phyloP scores from a whole-genome alignment of 2,888 invertebrate species.

The Apamea epomidion region DNA sequence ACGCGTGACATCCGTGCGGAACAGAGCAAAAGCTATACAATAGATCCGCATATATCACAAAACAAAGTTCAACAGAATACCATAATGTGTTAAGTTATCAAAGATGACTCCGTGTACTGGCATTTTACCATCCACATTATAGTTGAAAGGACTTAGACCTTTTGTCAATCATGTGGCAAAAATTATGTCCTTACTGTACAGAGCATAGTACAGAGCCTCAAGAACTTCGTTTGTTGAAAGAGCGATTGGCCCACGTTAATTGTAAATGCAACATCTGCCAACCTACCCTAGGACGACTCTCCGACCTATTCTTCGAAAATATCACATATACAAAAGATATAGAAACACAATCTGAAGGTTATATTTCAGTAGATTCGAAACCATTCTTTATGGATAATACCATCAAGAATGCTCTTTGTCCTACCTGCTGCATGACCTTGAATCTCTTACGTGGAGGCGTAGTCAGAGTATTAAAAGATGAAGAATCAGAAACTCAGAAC shows the following conservation, averaged over 20 bases:
- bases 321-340: slow-evolving; percentile 53
- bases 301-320: neutral
- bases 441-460: slow-evolving; percentile 69
- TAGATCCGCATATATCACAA: neutral
- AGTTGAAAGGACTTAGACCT: neutral
- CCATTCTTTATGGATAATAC: slow-evolving; percentile 39
- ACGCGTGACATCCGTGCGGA: neutral
- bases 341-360: slow-evolving; percentile 67
- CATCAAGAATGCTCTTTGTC: slow-evolving; percentile 71
- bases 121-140: slow-evolving; percentile 17
- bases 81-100: slow-evolving; percentile 14
- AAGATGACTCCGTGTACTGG: slow-evolving; percentile 45
- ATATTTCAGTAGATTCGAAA: slow-evolving; percentile 14
- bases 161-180: slow-evolving; percentile 45
- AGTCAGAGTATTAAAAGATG: slow-evolving; percentile 78
- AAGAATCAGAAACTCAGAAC: slow-evolving; percentile 73
- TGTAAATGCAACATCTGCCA: slow-evolving; percentile 76
- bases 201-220: slow-evolving; percentile 75
- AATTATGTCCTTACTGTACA: slow-evolving; percentile 27
- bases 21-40: neutral
- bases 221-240: slow-evolving; percentile 77
- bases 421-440: slow-evolving; percentile 75
- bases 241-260: slow-evolving; percentile 74
- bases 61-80: slow-evolving; percentile 6
- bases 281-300: neutral